These are phyloP conservation scores for Megaceryle torquata DNA, from an alignment of 2,113 vertebrate species.

Conservation along the genomic window DNA sequence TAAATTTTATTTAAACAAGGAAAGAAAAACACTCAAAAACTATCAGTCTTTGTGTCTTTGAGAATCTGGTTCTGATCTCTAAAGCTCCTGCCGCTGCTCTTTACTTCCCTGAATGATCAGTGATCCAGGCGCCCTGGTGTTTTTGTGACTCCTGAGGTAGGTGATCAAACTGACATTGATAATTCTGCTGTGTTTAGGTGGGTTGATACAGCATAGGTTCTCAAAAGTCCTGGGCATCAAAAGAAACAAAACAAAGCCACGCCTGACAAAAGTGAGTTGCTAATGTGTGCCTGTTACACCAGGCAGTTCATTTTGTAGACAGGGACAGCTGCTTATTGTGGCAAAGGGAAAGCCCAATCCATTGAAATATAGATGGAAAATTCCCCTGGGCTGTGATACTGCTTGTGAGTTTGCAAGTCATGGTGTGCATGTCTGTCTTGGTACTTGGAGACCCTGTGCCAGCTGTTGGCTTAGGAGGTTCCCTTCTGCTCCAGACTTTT, in stretches of 20 bases:
- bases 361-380: neutral
- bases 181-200: neutral
- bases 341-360: neutral
- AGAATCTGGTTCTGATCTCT: neutral
- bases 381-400: neutral
- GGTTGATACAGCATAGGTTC: neutral
- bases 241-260: neutral
- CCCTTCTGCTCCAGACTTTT: neutral
- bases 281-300: neutral
- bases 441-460: neutral
- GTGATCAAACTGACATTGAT: neutral
- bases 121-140: neutral
- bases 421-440: fast-evolving
- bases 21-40: neutral
- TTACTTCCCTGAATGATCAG: neutral
- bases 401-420: neutral
- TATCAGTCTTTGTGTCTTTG: neutral
- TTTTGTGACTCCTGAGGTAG: neutral
- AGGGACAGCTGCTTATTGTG: neutral
- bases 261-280: neutral
- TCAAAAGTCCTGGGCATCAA: neutral
- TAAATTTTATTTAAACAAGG: conserved; percentile 2
- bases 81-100: neutral
- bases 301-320: neutral
- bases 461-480: neutral